Evolutionary conservation across 2,113 vertebrate species (phyloP).

Genomic region (Alethe diademata): DNA sequence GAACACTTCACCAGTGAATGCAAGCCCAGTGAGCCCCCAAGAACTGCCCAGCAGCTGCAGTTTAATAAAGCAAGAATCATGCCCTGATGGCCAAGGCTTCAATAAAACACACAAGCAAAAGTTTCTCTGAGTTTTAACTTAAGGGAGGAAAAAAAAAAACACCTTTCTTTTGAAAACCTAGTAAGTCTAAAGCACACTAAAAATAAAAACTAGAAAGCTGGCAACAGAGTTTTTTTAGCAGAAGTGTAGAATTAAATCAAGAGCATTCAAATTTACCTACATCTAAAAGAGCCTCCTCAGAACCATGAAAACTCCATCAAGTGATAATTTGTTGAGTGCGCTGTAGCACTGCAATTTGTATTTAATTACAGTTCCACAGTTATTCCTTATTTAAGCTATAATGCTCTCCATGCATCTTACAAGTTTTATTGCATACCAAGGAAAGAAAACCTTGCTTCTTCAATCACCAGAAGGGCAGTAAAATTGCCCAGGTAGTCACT

Average conservation of each 20-base stretch:
- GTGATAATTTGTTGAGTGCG: background rate
- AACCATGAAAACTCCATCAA: background rate
- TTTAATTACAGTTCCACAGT: slow-evolving; percentile 40
- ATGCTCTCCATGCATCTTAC: background rate
- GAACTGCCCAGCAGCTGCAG: background rate
- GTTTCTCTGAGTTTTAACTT: background rate
- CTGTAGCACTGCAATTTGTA: slow-evolving; percentile 1
- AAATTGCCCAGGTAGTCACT: background rate
- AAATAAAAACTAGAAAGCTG: background rate
- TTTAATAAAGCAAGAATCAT: background rate
- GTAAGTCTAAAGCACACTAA: background rate
- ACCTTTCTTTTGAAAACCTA: background rate
- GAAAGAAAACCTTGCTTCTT: background rate
- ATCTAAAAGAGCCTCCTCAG: slow-evolving; percentile 13
- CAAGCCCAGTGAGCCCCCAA: background rate
- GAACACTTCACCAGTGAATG: background rate
- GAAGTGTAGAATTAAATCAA: background rate
- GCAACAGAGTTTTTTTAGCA: background rate
- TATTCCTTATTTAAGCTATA: slow-evolving; percentile 3
- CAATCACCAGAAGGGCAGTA: background rate
- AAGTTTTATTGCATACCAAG: background rate
- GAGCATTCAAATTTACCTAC: slow-evolving; percentile 3
- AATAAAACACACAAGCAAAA: background rate
- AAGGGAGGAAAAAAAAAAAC: background rate
- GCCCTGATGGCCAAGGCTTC: background rate